These are phyloP conservation scores for Dinomys branickii DNA, from an alignment of 2,113 vertebrate species.

Conservation along the genomic window DNA sequence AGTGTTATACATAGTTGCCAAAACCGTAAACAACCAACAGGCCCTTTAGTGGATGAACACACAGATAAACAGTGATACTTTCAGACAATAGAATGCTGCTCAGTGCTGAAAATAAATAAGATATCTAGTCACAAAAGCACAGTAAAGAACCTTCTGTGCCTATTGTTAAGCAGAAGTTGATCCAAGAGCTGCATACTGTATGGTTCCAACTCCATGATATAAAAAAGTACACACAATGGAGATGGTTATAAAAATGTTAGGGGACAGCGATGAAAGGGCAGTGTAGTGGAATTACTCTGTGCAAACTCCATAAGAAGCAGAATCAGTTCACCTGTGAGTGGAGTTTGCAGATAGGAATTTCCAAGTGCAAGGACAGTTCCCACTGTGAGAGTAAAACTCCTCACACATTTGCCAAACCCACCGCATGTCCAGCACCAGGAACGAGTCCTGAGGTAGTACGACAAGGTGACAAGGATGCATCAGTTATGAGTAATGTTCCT, in stretches of 20 bases:
- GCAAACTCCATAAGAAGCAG: not conserved
- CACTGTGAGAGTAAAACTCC: accelerated
- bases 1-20: not conserved
- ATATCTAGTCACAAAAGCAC: not conserved
- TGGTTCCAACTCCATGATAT: not conserved
- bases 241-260: not conserved
- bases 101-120: not conserved
- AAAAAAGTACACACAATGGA: not conserved
- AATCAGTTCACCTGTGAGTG: not conserved
- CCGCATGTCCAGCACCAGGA: not conserved
- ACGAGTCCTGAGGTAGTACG: not conserved
- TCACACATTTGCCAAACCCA: not conserved
- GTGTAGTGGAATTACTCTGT: too few relatives aligned
- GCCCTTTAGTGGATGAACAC: not conserved
- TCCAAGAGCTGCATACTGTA: accelerated
- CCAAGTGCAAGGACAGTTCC: not conserved
- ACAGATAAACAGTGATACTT: not conserved
- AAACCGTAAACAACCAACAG: not conserved
- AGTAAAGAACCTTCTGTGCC: not conserved
- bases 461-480: too few relatives aligned
- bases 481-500: accelerated
- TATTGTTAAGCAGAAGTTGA: not conserved
- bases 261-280: accelerated
- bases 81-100: not conserved
- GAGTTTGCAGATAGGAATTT: not conserved